Evolutionary conservation across 2,113 vertebrate genomes (phyloP), one percentile per base, ranked within the genome.

Genomic region (Hylia prasina): DNA sequence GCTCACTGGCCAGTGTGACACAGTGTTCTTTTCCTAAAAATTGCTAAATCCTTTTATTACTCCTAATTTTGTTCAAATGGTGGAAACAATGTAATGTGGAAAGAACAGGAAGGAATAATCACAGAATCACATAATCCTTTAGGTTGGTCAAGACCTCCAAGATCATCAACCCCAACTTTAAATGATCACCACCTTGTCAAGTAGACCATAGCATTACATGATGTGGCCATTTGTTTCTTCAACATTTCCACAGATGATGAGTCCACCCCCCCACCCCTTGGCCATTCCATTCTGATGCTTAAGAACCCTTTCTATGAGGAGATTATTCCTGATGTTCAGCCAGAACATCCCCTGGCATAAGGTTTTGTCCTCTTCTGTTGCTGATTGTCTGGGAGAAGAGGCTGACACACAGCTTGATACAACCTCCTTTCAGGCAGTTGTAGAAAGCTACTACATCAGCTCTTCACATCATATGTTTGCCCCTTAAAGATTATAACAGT

Each of bases 341-440:
- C 17, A 53, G 30, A 75, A 40, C 11, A 33, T n/a, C 3, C 11
- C 7, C 16, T 45, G 11, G 6, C 3, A 22, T 5, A 31, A 31
- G 21, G 8, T 23, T n/a, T 30, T n/a, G 24, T 39, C 39, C 9
- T 45, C 11, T 37, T 18, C 11, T 81, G 33, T 39, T 0, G 0
- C 15, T 39, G 13, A 7, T n/a, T 66, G 18, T 4, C 44, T 44
- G 27, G 15, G 23, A 58, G 7, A 58, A 37, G 27, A 37, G 13
- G 10, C 13, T 13, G 9, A 28, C 10, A 5, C 6, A 10, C 45
- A 53, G 13, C 23, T 24, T 37, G 10, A 27, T 20, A 24, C 10
- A 44, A 33, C 6, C 10, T 50, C 25, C 35, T 66, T 51, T 58
- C 44, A 45, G 10, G 8, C 16, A 30, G 6, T 14, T 60, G 13